phyloP scores from a whole-genome alignment of 1,140 invertebrate species.

The Hyphantria cunea region DNA sequence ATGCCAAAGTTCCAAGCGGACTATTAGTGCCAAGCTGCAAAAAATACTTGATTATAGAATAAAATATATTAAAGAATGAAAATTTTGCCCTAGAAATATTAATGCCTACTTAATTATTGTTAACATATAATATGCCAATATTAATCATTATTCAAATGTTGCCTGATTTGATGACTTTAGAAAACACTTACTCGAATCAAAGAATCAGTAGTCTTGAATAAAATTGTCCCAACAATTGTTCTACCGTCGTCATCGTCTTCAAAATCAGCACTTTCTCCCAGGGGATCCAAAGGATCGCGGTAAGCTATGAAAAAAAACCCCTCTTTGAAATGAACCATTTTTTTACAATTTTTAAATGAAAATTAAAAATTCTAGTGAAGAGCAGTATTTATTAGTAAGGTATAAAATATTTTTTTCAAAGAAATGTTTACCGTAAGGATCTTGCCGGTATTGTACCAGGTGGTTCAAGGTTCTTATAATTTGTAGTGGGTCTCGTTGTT shows the following conservation, averaged over 20 bases:
- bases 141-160: no score
- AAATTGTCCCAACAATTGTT: slow-evolving; percentile 67
- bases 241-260: slow-evolving; percentile 73
- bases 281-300: slow-evolving; percentile 53
- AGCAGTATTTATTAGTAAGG: no score
- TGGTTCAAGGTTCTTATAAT: slow-evolving; percentile 67
- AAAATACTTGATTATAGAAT: slow-evolving; percentile 31
- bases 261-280: slow-evolving; percentile 58
- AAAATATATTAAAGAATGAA: background rate
- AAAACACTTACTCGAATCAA: slow-evolving; percentile 65
- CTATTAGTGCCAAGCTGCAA: slow-evolving; percentile 89
- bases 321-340: slow-evolving; percentile 10
- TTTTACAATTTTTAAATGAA: slow-evolving; percentile 26
- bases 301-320: slow-evolving; percentile 43
- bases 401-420: no score
- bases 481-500: slow-evolving; percentile 63
- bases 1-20: slow-evolving; percentile 94
- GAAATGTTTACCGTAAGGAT: slow-evolving; percentile 67
- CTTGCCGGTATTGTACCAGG: slow-evolving; percentile 62
- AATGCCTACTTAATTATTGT: no score
- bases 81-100: no score
- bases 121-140: no score
- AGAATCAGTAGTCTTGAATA: slow-evolving; percentile 70
- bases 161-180: no score
- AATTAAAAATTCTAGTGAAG: slow-evolving; percentile 20